Evolutionary conservation across 2,888 invertebrate genomes (phyloP).

Genomic region (Tinea trinotella): DNA sequence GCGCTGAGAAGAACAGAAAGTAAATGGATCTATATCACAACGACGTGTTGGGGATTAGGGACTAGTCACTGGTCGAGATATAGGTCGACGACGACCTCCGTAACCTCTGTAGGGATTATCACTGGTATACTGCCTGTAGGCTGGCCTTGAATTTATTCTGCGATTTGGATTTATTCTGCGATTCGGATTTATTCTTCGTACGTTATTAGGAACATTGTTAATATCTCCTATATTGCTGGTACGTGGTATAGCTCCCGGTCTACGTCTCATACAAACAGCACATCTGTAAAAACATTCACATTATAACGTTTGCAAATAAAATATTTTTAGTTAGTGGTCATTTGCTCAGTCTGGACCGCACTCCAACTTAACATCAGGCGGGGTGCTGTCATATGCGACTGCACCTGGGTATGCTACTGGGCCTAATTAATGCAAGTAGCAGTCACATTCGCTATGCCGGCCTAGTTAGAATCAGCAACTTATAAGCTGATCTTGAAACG

Average conservation of each 20-base stretch:
- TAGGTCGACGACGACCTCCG: not conserved
- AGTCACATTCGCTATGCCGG: too few relatives aligned
- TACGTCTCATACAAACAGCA: constrained; percentile 53
- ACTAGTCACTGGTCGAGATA: not conserved
- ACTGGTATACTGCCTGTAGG: too few relatives aligned
- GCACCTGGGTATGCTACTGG: too few relatives aligned
- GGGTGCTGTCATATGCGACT: too few relatives aligned
- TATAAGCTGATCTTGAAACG: too few relatives aligned
- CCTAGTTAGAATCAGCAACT: too few relatives aligned
- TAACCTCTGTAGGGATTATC: not conserved
- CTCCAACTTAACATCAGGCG: too few relatives aligned
- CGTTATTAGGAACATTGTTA: constrained; percentile 45
- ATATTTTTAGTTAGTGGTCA: too few relatives aligned
- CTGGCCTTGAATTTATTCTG: too few relatives aligned
- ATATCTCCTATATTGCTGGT: constrained; percentile 35
- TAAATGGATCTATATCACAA: not conserved
- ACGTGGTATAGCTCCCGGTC: constrained; percentile 32
- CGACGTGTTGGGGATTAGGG: not conserved
- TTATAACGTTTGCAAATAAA: too few relatives aligned
- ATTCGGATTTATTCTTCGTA: constrained; percentile 24
- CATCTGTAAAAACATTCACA: constrained; percentile 43
- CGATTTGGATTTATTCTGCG: constrained; percentile 17
- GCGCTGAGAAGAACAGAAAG: too few relatives aligned
- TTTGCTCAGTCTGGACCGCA: too few relatives aligned
- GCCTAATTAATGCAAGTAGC: not conserved